These are phyloP conservation scores for Zaprionus davidi DNA, from an alignment of 1,140 invertebrate species.

Conservation along the genomic window DNA sequence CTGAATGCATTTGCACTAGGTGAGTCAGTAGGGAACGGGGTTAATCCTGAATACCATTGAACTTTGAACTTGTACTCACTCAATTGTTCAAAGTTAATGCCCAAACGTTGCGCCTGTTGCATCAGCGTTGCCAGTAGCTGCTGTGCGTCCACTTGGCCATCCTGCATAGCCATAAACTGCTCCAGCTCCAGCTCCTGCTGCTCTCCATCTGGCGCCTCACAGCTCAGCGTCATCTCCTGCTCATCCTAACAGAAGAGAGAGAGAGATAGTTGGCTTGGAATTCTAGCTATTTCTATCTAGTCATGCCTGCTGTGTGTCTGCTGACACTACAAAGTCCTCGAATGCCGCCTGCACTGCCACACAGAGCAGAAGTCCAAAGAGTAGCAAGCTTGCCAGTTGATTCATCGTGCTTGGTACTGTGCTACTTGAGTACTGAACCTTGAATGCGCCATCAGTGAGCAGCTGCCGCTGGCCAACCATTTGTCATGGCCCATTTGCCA, in stretches of 20 bases:
- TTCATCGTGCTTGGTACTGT: slow-evolving; percentile 38
- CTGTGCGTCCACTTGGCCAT: slow-evolving; percentile 47
- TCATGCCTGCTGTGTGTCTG: slow-evolving; percentile 33
- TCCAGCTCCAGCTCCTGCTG: slow-evolving; percentile 14
- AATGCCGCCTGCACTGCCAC: slow-evolving; percentile 38
- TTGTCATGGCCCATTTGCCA: slow-evolving; percentile 55
- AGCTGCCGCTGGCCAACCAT: neutral
- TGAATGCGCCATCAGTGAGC: slow-evolving; percentile 32
- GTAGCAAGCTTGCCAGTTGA: neutral
- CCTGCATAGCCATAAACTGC: slow-evolving; percentile 9
- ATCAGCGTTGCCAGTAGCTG: slow-evolving; percentile 43
- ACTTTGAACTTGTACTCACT: slow-evolving; percentile 24
- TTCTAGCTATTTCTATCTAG: neutral
- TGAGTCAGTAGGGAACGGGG: neutral
- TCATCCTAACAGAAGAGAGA: neutral
- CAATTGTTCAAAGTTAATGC: slow-evolving; percentile 55
- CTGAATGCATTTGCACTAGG: slow-evolving; percentile 24
- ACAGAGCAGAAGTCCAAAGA: slow-evolving; percentile 37
- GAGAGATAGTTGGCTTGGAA: neutral
- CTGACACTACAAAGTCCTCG: slow-evolving; percentile 65
- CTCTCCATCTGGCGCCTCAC: neutral
- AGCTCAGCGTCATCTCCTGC: slow-evolving; percentile 3
- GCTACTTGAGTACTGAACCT: slow-evolving; percentile 43
- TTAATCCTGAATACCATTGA: neutral
- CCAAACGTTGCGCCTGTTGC: slow-evolving; percentile 61